Evolutionary conservation across 2,113 vertebrate species (phyloP).

Genomic region (Redunca redunca): DNA sequence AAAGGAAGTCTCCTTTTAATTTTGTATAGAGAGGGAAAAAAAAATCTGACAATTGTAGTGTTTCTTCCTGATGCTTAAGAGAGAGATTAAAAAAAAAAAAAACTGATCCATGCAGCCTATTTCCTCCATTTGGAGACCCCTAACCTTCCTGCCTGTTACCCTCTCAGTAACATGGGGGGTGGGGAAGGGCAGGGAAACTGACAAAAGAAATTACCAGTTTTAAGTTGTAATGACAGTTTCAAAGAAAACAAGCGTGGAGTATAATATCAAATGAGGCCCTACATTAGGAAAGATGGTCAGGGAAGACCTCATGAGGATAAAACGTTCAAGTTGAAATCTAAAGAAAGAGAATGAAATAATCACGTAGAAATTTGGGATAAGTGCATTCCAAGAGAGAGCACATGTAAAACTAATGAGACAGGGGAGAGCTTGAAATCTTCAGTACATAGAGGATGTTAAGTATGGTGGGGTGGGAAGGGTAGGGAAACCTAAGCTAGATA

Average conservation of each 20-base stretch:
- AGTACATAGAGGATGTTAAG: accelerated
- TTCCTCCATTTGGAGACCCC: not conserved
- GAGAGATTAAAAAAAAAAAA: not conserved
- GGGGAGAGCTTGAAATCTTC: not conserved
- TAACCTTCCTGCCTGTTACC: not conserved
- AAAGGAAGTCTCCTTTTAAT: not conserved
- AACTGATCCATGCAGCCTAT: not conserved
- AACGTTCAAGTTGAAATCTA: not conserved
- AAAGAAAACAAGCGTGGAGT: not conserved
- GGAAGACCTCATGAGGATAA: not conserved
- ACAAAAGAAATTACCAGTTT: not conserved
- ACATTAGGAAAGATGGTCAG: not conserved
- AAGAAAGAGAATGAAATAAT: not conserved
- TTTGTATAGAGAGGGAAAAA: not conserved
- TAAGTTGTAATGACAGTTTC: not conserved
- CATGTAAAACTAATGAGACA: not conserved
- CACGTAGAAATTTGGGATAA: not conserved
- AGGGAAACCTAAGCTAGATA: not conserved
- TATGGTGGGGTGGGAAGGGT: not conserved
- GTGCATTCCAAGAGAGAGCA: not conserved
- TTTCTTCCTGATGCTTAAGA: not conserved
- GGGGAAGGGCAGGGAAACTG: not conserved
- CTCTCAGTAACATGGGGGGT: not conserved
- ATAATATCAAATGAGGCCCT: not conserved
- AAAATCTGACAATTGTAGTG: not conserved